These are phyloP conservation scores for Kuschelorhynchus macadamiae DNA, from an alignment of 2,888 invertebrate genomes.

Conservation along the genomic window DNA sequence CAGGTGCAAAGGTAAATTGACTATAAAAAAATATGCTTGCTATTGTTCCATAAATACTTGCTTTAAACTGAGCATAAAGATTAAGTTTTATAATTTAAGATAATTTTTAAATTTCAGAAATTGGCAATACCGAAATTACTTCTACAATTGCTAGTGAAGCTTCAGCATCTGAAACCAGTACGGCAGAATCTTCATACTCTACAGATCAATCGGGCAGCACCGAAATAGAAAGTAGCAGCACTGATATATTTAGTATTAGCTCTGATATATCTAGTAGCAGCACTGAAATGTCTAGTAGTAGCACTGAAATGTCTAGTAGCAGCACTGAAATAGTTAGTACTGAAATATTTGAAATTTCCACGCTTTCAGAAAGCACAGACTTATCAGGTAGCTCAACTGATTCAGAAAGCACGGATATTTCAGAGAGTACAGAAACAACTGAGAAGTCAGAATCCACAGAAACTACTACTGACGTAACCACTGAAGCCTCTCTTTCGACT, in stretches of 20 bases:
- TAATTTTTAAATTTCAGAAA: too few relatives aligned
- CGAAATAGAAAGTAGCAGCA: too few relatives aligned
- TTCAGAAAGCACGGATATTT: constrained; percentile 44
- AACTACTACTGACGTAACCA: constrained; percentile 5
- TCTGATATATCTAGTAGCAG: background rate
- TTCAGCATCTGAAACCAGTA: too few relatives aligned
- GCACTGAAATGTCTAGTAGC: background rate
- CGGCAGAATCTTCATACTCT: too few relatives aligned
- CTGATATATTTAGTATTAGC: too few relatives aligned
- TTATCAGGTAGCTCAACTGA: background rate
- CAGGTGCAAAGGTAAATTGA: constrained; percentile 73
- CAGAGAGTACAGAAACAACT: constrained; percentile 47
- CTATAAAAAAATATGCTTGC: too few relatives aligned
- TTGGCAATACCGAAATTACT: constrained; percentile 54
- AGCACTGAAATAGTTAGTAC: constrained; percentile 15
- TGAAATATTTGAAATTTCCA: constrained; percentile 1
- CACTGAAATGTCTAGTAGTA: background rate
- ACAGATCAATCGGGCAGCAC: too few relatives aligned
- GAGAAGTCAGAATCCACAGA: constrained; percentile 9
- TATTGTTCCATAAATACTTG: too few relatives aligned
- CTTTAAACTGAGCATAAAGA: too few relatives aligned
- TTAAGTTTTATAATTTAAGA: too few relatives aligned
- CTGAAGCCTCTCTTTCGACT: background rate
- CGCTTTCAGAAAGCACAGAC: constrained; percentile 48
- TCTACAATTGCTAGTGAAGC: constrained; percentile 44